phyloP scores from a whole-genome alignment of 2,888 invertebrate genomes.

The Cylloceria caligata region DNA sequence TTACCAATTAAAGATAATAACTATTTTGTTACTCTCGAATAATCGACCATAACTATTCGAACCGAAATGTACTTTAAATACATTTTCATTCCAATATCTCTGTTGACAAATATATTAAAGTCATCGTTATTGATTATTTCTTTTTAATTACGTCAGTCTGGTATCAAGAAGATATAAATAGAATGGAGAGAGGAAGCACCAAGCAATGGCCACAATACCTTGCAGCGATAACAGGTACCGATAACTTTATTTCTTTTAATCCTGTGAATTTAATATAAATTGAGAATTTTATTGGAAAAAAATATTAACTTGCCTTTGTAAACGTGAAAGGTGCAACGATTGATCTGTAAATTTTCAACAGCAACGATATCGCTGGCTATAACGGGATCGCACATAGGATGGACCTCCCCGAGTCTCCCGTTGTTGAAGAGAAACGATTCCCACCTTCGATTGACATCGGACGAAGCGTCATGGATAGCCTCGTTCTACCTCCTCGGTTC shows the following conservation, averaged over 20 bases:
- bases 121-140: background rate
- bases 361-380: conserved; percentile 81
- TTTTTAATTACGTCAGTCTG: conserved; percentile 40
- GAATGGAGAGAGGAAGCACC: conserved; percentile 76
- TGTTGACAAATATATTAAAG: background rate
- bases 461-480: conserved; percentile 84
- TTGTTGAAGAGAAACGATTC: conserved; percentile 79
- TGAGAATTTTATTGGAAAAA: too few species aligned
- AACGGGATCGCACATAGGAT: conserved; percentile 82
- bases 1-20: too few species aligned
- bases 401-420: conserved; percentile 83
- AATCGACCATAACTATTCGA: background rate
- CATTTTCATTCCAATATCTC: background rate
- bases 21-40: too few species aligned
- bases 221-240: conserved; percentile 81
- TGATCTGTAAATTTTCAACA: conserved; percentile 55
- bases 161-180: conserved; percentile 73
- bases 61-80: background rate
- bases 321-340: background rate
- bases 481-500: conserved; percentile 87
- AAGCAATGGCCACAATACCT: conserved; percentile 82
- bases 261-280: background rate
- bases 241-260: conserved; percentile 34
- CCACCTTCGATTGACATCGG: conserved; percentile 78
- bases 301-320: background rate